Evolutionary conservation across 2,888 invertebrate species (phyloP), one percentile per base, ranked within the genome.

Genomic region (Aelia acuminata): DNA sequence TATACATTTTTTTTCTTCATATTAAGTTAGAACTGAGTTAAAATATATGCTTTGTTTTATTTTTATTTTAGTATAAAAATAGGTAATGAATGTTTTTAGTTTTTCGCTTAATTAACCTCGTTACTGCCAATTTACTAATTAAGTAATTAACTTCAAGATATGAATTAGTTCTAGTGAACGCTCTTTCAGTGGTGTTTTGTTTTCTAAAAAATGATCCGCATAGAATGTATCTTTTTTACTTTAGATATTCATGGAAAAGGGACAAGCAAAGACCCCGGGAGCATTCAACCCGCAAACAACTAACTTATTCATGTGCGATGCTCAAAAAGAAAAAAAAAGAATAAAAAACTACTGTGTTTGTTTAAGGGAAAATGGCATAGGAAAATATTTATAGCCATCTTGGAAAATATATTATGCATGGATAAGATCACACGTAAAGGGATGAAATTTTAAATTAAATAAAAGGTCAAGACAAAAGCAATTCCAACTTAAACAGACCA

Each of bases 211-310:
- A 70, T 70, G 7, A 70, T 70, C 63, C 31, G 7, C 20, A 35
- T 18, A 35, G 35, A 70, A 70, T 35, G 63, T 35, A 18, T 70
- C 57, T 70, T 63, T 63, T 35, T 70, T 7, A 70, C 35, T 35
- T 70, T 70, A 70, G 63, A 35, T 70, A 70, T 70, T 70, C 63
- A 70, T 70, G 63, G 35, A 70, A 70, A 70, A 70, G 35, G 63
- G 63, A 70, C 63, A 70, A 35, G 63, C 63, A 70, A 70, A 70
- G 63, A 70, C 63, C 63, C 31, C 26, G 4, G 63, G 63, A 31
- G 63, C 63, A 70, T 70, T 70, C 63, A 70, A 70, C 63, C 63
- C 63, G 63, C 63, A 70, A 70, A 70, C 63, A 70, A 35, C 63
- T 70, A 70, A 70, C 31, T 70, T 70, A 70, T 70, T 70, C 63